Evolutionary conservation across 64 coral and sea anemone genomes (phyloP).

Genomic region (Dendrophyllia cribrosa): DNA sequence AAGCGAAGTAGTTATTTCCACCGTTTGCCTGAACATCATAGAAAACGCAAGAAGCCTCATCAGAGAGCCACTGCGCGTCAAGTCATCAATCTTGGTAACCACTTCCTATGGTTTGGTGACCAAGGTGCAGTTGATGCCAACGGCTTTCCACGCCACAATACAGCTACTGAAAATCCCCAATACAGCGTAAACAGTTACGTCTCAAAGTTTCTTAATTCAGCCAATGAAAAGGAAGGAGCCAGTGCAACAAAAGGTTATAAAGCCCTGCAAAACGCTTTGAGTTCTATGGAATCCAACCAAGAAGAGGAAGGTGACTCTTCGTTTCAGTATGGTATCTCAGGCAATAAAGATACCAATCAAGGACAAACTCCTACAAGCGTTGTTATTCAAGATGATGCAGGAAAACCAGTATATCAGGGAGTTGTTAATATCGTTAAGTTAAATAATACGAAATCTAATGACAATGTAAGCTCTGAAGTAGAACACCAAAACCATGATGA

Average conservation of each 20-base stretch:
- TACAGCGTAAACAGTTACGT: not conserved
- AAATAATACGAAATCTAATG: conserved; percentile 39
- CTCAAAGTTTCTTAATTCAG: conserved; percentile 1
- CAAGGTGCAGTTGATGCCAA: conserved; percentile 34
- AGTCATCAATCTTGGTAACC: conserved; percentile 41
- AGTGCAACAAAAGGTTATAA: conserved; percentile 26
- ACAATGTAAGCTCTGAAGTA: not conserved
- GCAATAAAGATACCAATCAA: not conserved
- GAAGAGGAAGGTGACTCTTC: not conserved
- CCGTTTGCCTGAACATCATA: not conserved
- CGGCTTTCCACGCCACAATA: conserved; percentile 17
- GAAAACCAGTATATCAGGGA: conserved; percentile 52
- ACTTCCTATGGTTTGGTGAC: conserved; percentile 39
- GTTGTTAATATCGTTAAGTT: conserved; percentile 36
- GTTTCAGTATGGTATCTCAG: not conserved
- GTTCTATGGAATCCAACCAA: conserved; percentile 24
- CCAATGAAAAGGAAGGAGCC: not conserved
- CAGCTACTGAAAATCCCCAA: not conserved
- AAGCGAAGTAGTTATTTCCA: conserved; percentile 2
- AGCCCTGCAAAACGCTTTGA: conserved; percentile 13
- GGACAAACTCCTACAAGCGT: conserved; percentile 16
- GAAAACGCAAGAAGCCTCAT: not conserved
- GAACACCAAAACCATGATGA: too few relatives aligned
- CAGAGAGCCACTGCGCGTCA: not conserved
- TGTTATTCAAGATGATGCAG: conserved; percentile 60